Evolutionary conservation across 1,140 invertebrate genomes (phyloP).

Genomic region (Diorhabda sublineata): DNA sequence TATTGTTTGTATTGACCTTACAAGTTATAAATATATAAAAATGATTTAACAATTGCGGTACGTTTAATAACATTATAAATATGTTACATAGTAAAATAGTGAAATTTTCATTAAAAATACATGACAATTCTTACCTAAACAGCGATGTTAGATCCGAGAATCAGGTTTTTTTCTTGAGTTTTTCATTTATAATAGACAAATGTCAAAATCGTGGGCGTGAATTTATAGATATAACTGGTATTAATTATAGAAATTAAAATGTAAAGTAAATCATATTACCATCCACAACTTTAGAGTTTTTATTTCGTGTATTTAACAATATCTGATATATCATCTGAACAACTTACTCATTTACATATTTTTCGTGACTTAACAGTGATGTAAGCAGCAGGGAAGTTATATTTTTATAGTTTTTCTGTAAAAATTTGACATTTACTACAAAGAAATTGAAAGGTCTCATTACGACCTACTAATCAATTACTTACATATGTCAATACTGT

Average conservation of each 20-base stretch:
- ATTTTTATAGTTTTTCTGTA: conserved; percentile 1
- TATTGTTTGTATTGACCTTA: too few species aligned
- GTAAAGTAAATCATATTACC: neutral
- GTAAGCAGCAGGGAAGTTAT: conserved; percentile 6
- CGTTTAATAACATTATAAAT: too few species aligned
- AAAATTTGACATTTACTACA: neutral
- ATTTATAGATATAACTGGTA: conserved; percentile 7
- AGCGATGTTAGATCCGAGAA: neutral
- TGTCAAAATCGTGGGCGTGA: conserved; percentile 15
- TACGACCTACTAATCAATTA: neutral
- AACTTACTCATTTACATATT: conserved; percentile 10
- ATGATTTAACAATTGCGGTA: too few species aligned
- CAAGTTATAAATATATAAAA: too few species aligned
- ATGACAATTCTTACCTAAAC: conserved; percentile 4
- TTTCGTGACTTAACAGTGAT: conserved; percentile 14
- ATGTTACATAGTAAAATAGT: neutral
- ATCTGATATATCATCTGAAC: neutral
- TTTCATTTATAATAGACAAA: conserved; percentile 9
- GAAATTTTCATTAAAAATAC: neutral
- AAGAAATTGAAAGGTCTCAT: neutral
- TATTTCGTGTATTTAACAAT: neutral
- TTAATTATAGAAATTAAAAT: conserved; percentile 10
- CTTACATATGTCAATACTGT: too few species aligned
- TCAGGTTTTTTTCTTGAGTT: conserved; percentile 7
- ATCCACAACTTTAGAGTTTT: neutral